Conservation (phyloP, 2,797 vertebrate species). For the Toxotes lorentzi region DNA sequence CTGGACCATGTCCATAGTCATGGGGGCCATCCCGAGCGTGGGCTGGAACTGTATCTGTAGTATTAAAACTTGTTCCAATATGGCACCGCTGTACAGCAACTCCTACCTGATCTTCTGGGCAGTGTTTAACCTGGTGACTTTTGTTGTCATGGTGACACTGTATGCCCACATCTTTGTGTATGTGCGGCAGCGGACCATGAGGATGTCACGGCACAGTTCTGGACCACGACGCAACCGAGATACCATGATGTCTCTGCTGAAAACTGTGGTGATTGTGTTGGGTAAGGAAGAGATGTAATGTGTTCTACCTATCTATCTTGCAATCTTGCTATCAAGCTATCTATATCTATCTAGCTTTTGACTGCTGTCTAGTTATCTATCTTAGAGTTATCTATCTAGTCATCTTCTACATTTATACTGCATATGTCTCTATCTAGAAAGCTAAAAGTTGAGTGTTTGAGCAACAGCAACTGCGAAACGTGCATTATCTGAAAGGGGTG, state of each 20-base stretch:
- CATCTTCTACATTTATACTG: neutral
- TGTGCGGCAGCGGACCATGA: conserved; percentile 98
- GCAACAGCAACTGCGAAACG: too few species aligned
- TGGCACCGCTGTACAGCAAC: conserved; percentile 99
- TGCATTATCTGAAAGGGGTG: too few species aligned
- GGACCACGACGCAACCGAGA: conserved; percentile 96
- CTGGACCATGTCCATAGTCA: conserved; percentile 98
- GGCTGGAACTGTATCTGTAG: conserved; percentile 99
- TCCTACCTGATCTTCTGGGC: conserved; percentile 99
- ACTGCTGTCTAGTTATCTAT: neutral
- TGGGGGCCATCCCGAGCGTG: conserved; percentile 97
- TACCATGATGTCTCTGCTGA: conserved; percentile 99
- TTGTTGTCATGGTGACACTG: conserved; percentile 98
- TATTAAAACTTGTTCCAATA: conserved; percentile 93
- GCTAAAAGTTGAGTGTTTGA: too few species aligned
- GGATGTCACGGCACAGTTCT: conserved; percentile 98
- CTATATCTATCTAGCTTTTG: neutral
- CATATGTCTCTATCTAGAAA: too few species aligned
- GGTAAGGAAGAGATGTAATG: conserved; percentile 81
- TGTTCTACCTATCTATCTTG: neutral
- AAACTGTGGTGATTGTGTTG: conserved; percentile 97
- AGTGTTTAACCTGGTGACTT: conserved; percentile 98
- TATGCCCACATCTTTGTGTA: conserved; percentile 99
- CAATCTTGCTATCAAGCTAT: neutral
- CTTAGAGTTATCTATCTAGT: too few species aligned